phyloP scores from a whole-genome alignment of 2,797 vertebrate genomes.

The Anabacerthia variegaticeps region DNA sequence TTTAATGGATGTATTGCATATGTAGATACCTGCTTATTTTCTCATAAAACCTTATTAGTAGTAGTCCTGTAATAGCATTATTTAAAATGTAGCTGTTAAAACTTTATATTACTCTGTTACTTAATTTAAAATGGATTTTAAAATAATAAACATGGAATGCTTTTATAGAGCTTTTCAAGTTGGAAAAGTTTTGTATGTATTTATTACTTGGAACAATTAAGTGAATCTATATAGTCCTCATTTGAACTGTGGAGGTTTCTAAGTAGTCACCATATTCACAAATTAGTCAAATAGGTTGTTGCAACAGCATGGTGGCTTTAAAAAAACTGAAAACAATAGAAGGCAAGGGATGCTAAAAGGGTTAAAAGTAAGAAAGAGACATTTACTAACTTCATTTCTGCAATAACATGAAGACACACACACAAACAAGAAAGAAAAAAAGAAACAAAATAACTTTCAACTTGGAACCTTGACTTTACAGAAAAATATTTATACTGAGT shows the following conservation, averaged over 20 bases:
- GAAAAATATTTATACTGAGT: neutral
- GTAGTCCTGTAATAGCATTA: neutral
- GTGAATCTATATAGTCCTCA: neutral
- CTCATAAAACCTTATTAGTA: neutral
- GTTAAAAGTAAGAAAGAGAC: accelerated
- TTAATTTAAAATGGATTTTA: neutral
- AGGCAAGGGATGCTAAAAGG: neutral
- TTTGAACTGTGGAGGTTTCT: neutral
- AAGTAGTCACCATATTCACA: neutral
- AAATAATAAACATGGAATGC: neutral
- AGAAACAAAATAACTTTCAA: neutral
- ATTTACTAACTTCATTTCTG: neutral
- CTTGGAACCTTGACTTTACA: neutral
- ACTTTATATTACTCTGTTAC: neutral
- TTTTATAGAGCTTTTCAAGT: neutral
- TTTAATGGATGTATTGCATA: neutral
- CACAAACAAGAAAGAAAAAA: neutral
- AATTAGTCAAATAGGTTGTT: neutral
- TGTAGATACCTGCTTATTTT: neutral
- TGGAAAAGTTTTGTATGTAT: neutral
- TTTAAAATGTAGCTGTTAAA: neutral
- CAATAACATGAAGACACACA: neutral
- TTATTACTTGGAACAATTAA: neutral
- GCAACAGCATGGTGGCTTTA: neutral
- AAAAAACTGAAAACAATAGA: neutral